Conservation (phyloP, 1,140 invertebrate genomes). For the Heliothis virescens region DNA sequence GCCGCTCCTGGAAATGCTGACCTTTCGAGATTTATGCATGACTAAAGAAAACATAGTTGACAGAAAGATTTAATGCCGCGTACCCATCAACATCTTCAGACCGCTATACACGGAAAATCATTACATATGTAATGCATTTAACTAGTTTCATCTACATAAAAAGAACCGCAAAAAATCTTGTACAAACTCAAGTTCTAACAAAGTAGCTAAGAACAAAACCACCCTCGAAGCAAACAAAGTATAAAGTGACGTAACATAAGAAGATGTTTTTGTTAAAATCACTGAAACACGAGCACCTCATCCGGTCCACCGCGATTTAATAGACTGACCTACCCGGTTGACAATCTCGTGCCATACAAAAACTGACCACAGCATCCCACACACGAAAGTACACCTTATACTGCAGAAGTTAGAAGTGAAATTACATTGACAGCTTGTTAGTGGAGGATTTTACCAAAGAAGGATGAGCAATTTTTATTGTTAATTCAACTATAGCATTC, state of each 20-base stretch:
- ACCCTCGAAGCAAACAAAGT: constrained; percentile 63
- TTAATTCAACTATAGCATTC: constrained; percentile 82
- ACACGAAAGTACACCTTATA: constrained; percentile 49
- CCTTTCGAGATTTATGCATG: constrained; percentile 61
- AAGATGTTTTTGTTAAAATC: constrained; percentile 81
- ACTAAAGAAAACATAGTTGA: not conserved
- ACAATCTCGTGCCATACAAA: constrained; percentile 59
- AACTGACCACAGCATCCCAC: constrained; percentile 47
- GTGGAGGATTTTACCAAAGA: constrained; percentile 51
- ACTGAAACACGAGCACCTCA: constrained; percentile 78
- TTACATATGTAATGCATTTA: not conserved
- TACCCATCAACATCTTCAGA: not conserved
- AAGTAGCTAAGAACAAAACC: constrained; percentile 52
- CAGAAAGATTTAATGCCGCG: not conserved
- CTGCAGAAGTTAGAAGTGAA: not conserved
- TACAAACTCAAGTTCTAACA: not conserved
- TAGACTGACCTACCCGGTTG: constrained; percentile 83
- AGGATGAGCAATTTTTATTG: constrained; percentile 85
- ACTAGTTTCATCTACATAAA: too few relatives aligned
- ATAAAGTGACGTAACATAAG: constrained; percentile 76
- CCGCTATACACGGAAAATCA: not conserved
- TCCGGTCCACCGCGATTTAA: constrained; percentile 81
- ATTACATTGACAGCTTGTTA: not conserved
- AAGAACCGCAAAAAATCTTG: not conserved
- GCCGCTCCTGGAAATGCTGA: constrained; percentile 65